A percentile compares a stretch with the other conserved stretches of the same genome.
phyloP scores from a whole-genome alignment of 2,113 vertebrate genomes.

The Lophochroa leadbeateri region DNA sequence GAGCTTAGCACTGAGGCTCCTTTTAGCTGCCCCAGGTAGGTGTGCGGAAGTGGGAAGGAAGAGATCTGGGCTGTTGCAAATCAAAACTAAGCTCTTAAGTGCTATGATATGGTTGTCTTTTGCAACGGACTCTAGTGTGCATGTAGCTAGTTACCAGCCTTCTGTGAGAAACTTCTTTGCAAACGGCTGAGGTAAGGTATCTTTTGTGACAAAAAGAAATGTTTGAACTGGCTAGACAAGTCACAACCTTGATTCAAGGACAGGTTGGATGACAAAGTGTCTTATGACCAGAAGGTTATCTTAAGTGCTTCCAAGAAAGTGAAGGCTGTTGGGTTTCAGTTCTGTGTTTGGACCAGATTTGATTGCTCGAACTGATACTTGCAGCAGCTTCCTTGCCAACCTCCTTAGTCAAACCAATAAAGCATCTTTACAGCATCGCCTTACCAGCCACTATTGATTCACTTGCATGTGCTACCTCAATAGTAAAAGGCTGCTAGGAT shows the following conservation, averaged over 20 bases:
- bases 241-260: not conserved
- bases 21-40: not conserved
- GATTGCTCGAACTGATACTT: conserved; percentile 51
- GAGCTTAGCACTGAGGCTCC: not conserved
- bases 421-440: conserved; percentile 74
- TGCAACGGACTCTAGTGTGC: not conserved
- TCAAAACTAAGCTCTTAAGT: not conserved
- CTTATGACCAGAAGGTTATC: not conserved
- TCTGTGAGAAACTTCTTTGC: not conserved
- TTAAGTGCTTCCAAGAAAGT: not conserved
- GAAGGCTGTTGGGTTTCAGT: conserved; percentile 11
- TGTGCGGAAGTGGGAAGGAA: not conserved
- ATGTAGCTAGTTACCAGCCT: not conserved
- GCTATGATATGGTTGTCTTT: not conserved
- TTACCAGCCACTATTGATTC: conserved; percentile 78
- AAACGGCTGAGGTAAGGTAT: not conserved
- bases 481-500: conserved; percentile 78
- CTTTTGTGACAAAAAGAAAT: not conserved
- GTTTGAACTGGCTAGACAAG: not conserved
- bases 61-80: not conserved
- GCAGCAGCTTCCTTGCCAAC: conserved; percentile 60
- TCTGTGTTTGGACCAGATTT: conserved; percentile 17
- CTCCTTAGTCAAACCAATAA: conserved; percentile 76
- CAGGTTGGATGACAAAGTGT: not conserved
- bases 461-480: conserved; percentile 74